Evolutionary conservation across 2,797 vertebrate genomes (phyloP).

Genomic region (Peromyscus aztecus): DNA sequence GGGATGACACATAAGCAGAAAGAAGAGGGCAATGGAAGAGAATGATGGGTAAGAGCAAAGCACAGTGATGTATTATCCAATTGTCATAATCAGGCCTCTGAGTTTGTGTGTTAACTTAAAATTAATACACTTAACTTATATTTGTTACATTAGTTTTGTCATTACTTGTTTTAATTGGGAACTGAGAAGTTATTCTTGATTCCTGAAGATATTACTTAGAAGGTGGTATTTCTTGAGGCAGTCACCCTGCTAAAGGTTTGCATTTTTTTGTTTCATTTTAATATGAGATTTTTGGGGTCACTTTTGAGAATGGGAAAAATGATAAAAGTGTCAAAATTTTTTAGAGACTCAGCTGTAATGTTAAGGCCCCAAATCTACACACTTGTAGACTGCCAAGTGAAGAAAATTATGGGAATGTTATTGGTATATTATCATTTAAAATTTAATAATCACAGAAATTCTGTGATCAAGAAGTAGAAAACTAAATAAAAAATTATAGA

Average conservation of each 20-base stretch:
- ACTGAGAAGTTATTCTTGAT: background rate
- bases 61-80: background rate
- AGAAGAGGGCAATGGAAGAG: background rate
- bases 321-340: background rate
- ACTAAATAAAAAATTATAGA: background rate
- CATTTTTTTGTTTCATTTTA: background rate
- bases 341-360: background rate
- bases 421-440: background rate
- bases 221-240: background rate
- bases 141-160: background rate
- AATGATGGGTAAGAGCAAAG: background rate
- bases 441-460: background rate
- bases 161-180: background rate
- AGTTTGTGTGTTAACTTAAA: background rate
- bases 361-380: background rate
- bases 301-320: background rate
- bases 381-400: background rate
- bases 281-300: background rate
- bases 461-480: background rate
- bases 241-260: background rate
- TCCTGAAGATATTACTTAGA: background rate
- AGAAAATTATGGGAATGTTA: background rate
- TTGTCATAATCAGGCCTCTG: background rate
- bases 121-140: background rate
- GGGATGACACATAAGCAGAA: background rate